Base-by-base conservation (phyloP, 2,888 invertebrate species). In the Drosophila anomelani region DNA sequence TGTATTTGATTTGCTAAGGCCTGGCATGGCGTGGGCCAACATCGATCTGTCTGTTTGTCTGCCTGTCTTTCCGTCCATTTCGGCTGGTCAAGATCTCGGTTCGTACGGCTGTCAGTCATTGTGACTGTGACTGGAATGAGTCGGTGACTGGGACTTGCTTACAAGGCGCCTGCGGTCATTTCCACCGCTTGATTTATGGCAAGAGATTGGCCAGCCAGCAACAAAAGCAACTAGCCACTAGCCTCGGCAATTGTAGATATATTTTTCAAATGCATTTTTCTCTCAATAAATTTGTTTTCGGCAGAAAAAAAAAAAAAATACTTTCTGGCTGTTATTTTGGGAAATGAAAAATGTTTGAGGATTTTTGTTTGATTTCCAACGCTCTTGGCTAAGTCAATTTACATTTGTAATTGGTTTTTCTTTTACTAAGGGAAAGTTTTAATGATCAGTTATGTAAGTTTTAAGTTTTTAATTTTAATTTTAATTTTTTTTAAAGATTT, bases 131-230 rank as follows among this genome's bases (percentile, higher is more conserved):
- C 71, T 61, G 71, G 51, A 61, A 75, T 77, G 83, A 79, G 60
- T 63, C 76, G 75, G 85, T 77, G 85, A 85, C 80, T 83, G 84
- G 77, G 86, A 86, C 84, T 83, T 84, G 86, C 84, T 85, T 85
- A 84, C 84, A 86, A 85, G 84, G 87, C 87, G 85, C 87, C 85
- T 85, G 83, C 78, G 87, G 87, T 81, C 78, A 87, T 85, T 87
- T 87, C 80, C 81, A 78, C 76, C 69, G 76, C 83, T 80, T 87
- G 85, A 85, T 85, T 85, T 85, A 85, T 85, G 83, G 85, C 83
- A 85, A 85, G 87, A 85, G 85, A 85, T 85, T 87, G 85, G 85
- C 76, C 68, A 56, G 56, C 36, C 51, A 53, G 3, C 62, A 62
- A 73, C 68, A 44, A 43, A 15, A 51, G 13, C 62, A 58, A 62